Conservation (phyloP, 2,113 vertebrate genomes). For the Sinocyclocheilus grahami region DNA sequence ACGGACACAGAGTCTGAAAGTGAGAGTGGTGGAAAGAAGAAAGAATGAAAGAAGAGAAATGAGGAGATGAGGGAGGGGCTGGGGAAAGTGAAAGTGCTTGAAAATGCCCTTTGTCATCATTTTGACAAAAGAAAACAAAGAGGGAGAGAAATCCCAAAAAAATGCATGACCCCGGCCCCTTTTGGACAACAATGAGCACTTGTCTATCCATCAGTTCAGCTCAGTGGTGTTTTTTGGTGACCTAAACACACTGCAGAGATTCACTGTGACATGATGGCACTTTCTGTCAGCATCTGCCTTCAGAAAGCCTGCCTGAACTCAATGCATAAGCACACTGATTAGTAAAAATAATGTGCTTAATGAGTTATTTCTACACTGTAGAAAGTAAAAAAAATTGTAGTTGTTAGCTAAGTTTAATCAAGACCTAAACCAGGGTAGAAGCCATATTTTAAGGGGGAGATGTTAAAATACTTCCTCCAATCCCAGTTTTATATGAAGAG, state of each 20-base stretch:
- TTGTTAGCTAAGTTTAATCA: neutral
- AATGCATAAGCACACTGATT: neutral
- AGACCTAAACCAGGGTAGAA: neutral
- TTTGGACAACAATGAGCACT: constrained; percentile 39
- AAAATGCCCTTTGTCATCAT: constrained; percentile 70
- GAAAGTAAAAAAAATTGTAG: neutral
- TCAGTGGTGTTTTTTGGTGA: constrained; percentile 25
- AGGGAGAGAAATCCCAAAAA: constrained; percentile 43
- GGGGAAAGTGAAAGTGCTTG: constrained; percentile 60
- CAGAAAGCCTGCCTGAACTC: neutral
- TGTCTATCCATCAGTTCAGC: constrained; percentile 40
- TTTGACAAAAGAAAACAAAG: constrained; percentile 34
- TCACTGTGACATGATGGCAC: constrained; percentile 16
- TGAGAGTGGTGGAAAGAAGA: constrained; percentile 48
- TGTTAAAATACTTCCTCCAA: neutral
- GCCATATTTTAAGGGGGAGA: too few relatives aligned
- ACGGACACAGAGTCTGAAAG: constrained; percentile 36
- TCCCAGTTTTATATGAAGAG: neutral
- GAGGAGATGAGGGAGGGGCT: constrained; percentile 51
- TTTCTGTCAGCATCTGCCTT: constrained; percentile 19
- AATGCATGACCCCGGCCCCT: constrained; percentile 49
- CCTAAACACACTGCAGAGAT: constrained; percentile 17
- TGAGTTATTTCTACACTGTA: neutral
- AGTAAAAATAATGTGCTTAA: neutral
- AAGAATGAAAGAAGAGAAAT: constrained; percentile 43